Percentiles rank a stretch among this genome's conserved stretches.
Evolutionary conservation across 2,113 vertebrate species (phyloP).

Genomic region (Centropus bengalensis): DNA sequence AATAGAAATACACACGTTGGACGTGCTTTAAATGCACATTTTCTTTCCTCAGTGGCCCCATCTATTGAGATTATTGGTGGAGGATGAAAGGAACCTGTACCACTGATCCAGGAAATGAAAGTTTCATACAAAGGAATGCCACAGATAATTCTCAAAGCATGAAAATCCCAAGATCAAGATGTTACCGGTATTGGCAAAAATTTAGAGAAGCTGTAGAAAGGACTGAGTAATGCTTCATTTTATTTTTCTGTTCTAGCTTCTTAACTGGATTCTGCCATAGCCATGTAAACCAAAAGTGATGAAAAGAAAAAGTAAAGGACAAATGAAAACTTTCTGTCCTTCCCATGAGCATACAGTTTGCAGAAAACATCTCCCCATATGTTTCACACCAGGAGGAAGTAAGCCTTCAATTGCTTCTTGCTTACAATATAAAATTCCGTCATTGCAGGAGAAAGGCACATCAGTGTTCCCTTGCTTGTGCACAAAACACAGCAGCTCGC

Average conservation of each 20-base stretch:
- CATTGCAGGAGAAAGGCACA: neutral
- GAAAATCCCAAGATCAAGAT: neutral
- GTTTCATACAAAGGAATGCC: neutral
- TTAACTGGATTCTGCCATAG: neutral
- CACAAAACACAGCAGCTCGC: neutral
- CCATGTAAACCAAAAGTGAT: neutral
- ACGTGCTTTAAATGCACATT: neutral
- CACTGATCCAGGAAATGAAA: neutral
- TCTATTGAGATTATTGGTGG: neutral
- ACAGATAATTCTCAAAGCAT: neutral
- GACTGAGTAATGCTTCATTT: neutral
- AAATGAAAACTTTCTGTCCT: neutral
- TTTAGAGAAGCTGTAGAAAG: neutral
- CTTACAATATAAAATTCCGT: neutral
- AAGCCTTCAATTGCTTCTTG: neutral
- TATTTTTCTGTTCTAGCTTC: neutral
- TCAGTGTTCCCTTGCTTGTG: accelerated
- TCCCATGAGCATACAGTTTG: neutral
- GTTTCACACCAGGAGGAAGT: neutral
- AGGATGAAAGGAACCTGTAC: neutral
- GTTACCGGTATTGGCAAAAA: neutral
- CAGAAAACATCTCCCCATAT: neutral
- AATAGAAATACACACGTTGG: neutral
- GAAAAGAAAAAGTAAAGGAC: neutral
- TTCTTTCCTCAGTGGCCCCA: neutral